Conservation (phyloP, 2,888 invertebrate genomes). For the Glyphotaelius pellucidus region DNA sequence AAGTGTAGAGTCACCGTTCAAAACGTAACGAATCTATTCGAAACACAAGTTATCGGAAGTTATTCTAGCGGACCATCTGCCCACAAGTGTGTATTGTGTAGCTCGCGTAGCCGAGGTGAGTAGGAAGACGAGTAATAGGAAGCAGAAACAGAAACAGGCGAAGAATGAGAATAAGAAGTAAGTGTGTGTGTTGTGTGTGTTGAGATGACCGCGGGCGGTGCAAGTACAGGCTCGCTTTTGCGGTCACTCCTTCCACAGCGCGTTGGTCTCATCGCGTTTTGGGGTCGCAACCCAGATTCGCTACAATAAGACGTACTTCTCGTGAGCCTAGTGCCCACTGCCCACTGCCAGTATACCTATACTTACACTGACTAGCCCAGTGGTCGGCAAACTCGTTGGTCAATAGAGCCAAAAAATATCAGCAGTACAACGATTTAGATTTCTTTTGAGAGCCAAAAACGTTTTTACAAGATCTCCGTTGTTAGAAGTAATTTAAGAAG, state of each 20-base stretch:
- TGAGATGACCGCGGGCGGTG: background rate
- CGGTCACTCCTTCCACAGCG: slow-evolving; percentile 23
- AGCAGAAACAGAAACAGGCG: background rate
- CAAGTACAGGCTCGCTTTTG: slow-evolving; percentile 4
- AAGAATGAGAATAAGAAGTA: background rate
- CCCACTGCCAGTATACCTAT: too few relatives aligned
- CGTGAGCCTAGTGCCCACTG: too few relatives aligned
- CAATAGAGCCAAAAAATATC: too few relatives aligned
- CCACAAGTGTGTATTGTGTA: background rate
- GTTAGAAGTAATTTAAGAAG: too few relatives aligned
- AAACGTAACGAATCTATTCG: background rate
- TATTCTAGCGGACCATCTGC: background rate
- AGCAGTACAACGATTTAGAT: too few relatives aligned
- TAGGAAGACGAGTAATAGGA: background rate
- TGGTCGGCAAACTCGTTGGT: too few relatives aligned
- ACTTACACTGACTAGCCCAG: too few relatives aligned
- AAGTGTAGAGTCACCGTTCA: background rate
- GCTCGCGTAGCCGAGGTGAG: background rate
- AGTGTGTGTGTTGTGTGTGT: background rate
- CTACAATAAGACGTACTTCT: too few relatives aligned
- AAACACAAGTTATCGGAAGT: too few relatives aligned
- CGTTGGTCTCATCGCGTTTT: slow-evolving; percentile 31
- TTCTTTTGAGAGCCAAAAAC: too few relatives aligned
- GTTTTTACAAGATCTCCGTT: too few relatives aligned
- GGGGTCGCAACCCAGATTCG: slow-evolving; percentile 44